phyloP scores from a whole-genome alignment of 2,113 vertebrate species.

The Dascyllus trimaculatus region DNA sequence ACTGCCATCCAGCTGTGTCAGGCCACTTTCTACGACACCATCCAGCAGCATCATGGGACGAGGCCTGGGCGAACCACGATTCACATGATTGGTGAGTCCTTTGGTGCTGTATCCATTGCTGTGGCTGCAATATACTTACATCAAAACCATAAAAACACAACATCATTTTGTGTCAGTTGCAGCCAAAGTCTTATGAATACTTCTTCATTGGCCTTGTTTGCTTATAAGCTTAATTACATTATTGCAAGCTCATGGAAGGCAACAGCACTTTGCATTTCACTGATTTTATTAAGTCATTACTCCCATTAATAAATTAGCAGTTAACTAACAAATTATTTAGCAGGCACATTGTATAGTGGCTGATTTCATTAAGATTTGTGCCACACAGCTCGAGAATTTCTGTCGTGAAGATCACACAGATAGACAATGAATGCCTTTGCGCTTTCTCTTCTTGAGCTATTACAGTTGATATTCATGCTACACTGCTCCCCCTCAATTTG shows the following conservation, averaged over 20 bases:
- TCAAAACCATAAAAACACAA: background rate
- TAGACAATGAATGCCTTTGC: constrained; percentile 47
- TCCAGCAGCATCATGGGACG: constrained; percentile 93
- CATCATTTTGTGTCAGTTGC: background rate
- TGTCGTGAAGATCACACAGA: constrained; percentile 50
- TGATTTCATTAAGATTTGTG: constrained; percentile 57
- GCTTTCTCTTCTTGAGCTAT: constrained; percentile 63
- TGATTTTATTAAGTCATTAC: constrained; percentile 40
- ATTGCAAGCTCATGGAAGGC: constrained; percentile 23
- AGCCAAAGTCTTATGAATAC: background rate
- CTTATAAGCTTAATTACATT: constrained; percentile 45
- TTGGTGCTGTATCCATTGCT: background rate
- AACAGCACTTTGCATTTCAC: constrained; percentile 12
- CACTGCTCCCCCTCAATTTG: constrained; percentile 68
- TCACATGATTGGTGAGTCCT: constrained; percentile 82
- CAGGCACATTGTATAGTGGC: constrained; percentile 14
- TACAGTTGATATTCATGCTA: constrained; percentile 75
- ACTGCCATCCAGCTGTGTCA: constrained; percentile 93
- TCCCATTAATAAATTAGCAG: constrained; percentile 32
- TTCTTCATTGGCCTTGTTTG: constrained; percentile 14
- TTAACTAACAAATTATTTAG: constrained; percentile 47
- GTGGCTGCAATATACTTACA: background rate
- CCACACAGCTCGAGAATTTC: constrained; percentile 38
- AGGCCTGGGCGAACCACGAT: constrained; percentile 90
- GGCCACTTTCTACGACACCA: constrained; percentile 93